Base-by-base conservation (phyloP, 2,797 vertebrate species). In the Phrynocephalus guinanensis region DNA sequence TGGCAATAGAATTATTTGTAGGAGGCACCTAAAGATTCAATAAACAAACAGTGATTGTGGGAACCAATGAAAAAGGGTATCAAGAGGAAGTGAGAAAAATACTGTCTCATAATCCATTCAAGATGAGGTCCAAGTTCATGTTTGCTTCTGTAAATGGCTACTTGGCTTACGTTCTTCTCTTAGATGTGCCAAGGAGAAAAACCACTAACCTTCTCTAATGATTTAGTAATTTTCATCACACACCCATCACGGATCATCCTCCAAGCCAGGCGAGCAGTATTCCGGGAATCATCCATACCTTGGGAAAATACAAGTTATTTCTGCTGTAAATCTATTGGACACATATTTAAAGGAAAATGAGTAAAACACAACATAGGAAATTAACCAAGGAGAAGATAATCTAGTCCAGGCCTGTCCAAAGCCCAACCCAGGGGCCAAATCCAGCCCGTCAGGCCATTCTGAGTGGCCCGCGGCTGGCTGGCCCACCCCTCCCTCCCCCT, bases 281-380 rank as follows among this genome's bases (percentile, higher is more conserved):
- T 99, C 79, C 97, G 96, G 85, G 98, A 96, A 88, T 99, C 99
- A 91, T 99, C 98, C 95, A 99, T 89, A 67, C 99, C 99, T 99
- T 89, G 82, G 73, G 84, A 91, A 83, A 56, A 72, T 70, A 38
- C 4, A 50, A 52, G 71, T 84, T 80, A 76, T 85, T 92, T 88
- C 48, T 70, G 50, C 0, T 72, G 33, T 87, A 5, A 72, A 87
- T 26, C 5, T 15, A 33, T 3, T 83, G 85, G 38, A 1, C 11
- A 7, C 6, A 13, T 28, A 38, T 28, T 18, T 38, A 73, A 20
- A 28, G 16, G 24, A 24, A 67, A 38, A 26, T 15, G 52, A 56
- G 52, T 56, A 56, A 56, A 56, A 67, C 24, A 28, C 4, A 16
- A 24, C 33, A 68, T 68, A 67, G 56, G 52, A 56, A 56, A 56